Evolutionary conservation across 1,140 invertebrate species (phyloP), one percentile per base, ranked within the genome.

Genomic region (Drosophila virilis): DNA sequence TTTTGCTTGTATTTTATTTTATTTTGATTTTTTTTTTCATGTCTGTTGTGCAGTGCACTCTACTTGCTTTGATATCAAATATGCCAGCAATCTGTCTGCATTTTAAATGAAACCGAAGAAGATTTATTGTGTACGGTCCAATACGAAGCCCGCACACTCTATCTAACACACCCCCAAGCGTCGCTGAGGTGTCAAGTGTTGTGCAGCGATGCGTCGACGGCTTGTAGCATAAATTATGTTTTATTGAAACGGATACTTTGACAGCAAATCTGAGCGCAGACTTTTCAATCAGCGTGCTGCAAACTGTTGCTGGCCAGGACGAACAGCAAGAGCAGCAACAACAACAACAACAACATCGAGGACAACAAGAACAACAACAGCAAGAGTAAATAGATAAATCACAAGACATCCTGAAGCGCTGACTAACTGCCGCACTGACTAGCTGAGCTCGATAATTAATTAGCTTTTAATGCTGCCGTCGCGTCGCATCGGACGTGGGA

Each of bases 41-140:
- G 45, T 60, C 43, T 50, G 51, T 61, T 70, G 60, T 66, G 52
- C 61, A 60, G 40, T 72, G 58, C 64, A 42, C 59, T 28, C 13
- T n/a, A 15, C 65, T 58, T 46, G 37, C 66, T 64, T 71, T 71
- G 66, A 83, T 78, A 89, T 78, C 76, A 51, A 74, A 78, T 80
- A 89, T 89, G 80, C 84, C 54, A 72, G 84, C 84, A 89, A 89
- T 89, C 84, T 84, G 84, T 89, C 72, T 89, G 84, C 74, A 73
- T 77, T 79, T 77, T 69, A 79, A 88, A 64, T 82, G 84, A 80
- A 89, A 89, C 80, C 84, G 64, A 89, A 84, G 77, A 89, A 89
- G 84, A 89, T 89, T 89, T 89, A 89, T 88, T 68, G 77, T 75
- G 67, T 58, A 54, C 76, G 22, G 65, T 79, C 54, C 54, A 61